Evolutionary conservation across 2,888 invertebrate genomes (phyloP).

Genomic region (Leptinotarsa tumamoca): DNA sequence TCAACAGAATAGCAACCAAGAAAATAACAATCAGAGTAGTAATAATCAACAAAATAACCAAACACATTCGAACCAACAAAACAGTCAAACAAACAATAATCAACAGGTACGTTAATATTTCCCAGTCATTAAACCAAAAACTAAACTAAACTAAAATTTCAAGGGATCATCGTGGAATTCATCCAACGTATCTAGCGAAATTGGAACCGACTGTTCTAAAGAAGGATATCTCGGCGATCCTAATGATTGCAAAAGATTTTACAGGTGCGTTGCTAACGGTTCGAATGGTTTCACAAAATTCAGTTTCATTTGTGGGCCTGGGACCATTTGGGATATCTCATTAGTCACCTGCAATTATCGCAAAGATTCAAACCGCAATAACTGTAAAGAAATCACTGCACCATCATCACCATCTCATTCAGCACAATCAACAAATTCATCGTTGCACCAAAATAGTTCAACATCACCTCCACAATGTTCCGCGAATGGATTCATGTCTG

Average conservation of each 20-base stretch:
- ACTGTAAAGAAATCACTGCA: slow-evolving; percentile 8
- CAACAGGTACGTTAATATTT: slow-evolving; percentile 27
- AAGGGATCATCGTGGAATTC: slow-evolving; percentile 36
- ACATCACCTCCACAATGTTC: slow-evolving; percentile 19
- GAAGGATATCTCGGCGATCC: slow-evolving; percentile 60
- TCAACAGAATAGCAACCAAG: slow-evolving; percentile 45
- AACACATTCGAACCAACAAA: slow-evolving; percentile 27
- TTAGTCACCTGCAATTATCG: slow-evolving; percentile 32
- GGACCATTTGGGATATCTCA: slow-evolving; percentile 79
- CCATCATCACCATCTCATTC: slow-evolving; percentile 10
- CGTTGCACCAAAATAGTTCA: slow-evolving; percentile 22
- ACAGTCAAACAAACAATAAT: slow-evolving; percentile 29
- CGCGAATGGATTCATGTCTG: slow-evolving; percentile 76
- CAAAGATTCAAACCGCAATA: slow-evolving; percentile 29
- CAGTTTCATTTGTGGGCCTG: slow-evolving; percentile 80
- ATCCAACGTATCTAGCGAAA: slow-evolving; percentile 39
- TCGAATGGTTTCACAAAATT: slow-evolving; percentile 74
- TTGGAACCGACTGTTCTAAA: slow-evolving; percentile 51
- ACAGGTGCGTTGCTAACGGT: slow-evolving; percentile 72
- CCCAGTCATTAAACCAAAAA: not conserved
- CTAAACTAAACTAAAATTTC: slow-evolving; percentile 19
- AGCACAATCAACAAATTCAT: not conserved
- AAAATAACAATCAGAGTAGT: slow-evolving; percentile 38
- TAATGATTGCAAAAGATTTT: slow-evolving; percentile 60
- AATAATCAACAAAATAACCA: slow-evolving; percentile 28